Evolutionary conservation across 2,113 vertebrate species (phyloP).

Genomic region (Hassar affinis): DNA sequence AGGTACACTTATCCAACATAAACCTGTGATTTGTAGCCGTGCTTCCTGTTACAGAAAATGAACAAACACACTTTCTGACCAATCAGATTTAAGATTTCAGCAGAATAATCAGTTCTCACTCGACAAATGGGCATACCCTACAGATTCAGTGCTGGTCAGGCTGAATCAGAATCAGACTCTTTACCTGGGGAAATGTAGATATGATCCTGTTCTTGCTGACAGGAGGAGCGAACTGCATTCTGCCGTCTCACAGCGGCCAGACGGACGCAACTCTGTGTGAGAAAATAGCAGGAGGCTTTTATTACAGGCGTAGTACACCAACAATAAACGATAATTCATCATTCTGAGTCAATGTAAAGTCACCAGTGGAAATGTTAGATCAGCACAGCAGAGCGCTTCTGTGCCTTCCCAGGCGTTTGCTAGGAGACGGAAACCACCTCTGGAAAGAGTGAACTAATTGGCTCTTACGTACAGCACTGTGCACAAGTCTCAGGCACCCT

Average conservation of each 20-base stretch:
- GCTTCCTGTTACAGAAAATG: too few species aligned
- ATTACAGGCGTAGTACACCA: neutral
- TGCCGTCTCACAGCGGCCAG: slow-evolving; percentile 51
- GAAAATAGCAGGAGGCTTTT: neutral
- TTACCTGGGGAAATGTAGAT: slow-evolving; percentile 83
- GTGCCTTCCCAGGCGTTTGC: slow-evolving; percentile 19
- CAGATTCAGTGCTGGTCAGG: too few species aligned
- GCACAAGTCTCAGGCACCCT: too few species aligned
- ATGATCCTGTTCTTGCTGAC: slow-evolving; percentile 81
- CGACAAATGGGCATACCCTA: too few species aligned
- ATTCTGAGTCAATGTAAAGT: neutral
- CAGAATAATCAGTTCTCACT: too few species aligned
- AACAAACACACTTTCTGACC: too few species aligned
- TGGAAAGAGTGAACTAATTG: neutral
- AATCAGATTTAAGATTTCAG: too few species aligned
- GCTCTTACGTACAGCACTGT: too few species aligned
- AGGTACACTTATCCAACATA: too few species aligned
- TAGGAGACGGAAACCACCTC: slow-evolving; percentile 17
- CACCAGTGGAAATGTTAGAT: neutral
- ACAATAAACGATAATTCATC: neutral
- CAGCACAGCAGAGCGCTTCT: neutral
- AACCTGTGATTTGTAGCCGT: neutral
- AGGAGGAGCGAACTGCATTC: slow-evolving; percentile 64
- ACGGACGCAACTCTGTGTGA: slow-evolving; percentile 12
- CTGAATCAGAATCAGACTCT: too few species aligned